Base-by-base conservation (phyloP, 2,113 vertebrate genomes). In the Pantherophis guttatus region DNA sequence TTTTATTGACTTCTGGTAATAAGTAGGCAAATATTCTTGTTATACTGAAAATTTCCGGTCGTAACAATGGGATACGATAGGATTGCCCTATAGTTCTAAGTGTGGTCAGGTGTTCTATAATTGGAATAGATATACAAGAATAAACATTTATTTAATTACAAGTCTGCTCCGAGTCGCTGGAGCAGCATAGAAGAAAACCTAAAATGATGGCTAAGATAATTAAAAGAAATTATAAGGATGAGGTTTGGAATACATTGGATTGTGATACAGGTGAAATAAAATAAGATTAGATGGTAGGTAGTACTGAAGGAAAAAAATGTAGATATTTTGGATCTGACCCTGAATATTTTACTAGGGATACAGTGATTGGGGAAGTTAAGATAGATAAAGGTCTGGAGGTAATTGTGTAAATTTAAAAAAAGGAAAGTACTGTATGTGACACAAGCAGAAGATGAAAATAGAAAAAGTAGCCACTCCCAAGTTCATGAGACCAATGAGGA, bases 81-180 rank as follows among this genome's bases (percentile, higher is more conserved):
- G 0, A 91, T 87, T 10, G 21, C 0, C 9, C 8, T 57, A 39
- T 54, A 44, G 24, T 26, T 29, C 26, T 85, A 33, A 26, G 1
- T 19, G 39, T 90, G 23, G 1, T 26, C 62, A 65, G 57, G 54
- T 92, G 70, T 88, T 19, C 5, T 0, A 0, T 54, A 58, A 55
- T 0, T 8, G 3, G n/a, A n/a, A 39, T 86, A 48, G 54, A 21
- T 4, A n/a, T 0, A 57, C 53, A n/a, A 91, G 0, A 0, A 59
- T 8, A 81, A 10, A 0, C 0, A 8, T 94, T 70, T 94, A 26
- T 0, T 0, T 85, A 5, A 23, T 6, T 54, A 11, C 0, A 24
- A 26, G n/a, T 23, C 11, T 24, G 0, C 54, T 75, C 1, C 55
- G 39, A 5, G 23, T 58, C 92, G 39, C 0, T 70, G 39, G 86